phyloP scores from a whole-genome alignment of 1,140 invertebrate species.

The Drosophila bipectinata region DNA sequence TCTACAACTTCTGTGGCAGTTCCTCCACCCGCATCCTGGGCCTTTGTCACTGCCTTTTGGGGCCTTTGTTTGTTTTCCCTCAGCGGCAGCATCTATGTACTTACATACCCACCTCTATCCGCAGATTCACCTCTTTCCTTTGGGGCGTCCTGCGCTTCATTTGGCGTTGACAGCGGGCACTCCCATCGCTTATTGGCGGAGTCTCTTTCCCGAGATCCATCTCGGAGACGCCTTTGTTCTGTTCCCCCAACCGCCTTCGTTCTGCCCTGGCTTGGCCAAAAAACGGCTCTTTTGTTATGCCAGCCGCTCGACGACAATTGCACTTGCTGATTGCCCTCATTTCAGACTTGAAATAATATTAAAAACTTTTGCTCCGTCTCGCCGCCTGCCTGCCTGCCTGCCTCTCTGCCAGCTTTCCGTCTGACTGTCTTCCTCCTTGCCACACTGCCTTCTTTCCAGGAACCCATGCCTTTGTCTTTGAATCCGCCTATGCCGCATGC shows the following conservation, averaged over 20 bases:
- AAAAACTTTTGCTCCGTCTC: constrained; percentile 74
- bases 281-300: constrained; percentile 73
- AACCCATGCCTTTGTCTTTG: constrained; percentile 32
- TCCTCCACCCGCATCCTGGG: constrained; percentile 12
- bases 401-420: constrained; percentile 13
- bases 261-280: constrained; percentile 33
- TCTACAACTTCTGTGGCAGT: constrained; percentile 35
- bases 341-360: constrained; percentile 82
- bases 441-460: constrained; percentile 36
- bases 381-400: constrained; percentile 9
- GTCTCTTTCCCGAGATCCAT: constrained; percentile 34
- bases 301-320: constrained; percentile 78
- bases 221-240: constrained; percentile 48
- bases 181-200: constrained; percentile 38
- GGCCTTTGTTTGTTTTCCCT: constrained; percentile 69
- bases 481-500: constrained; percentile 24
- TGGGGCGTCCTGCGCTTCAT: constrained; percentile 19
- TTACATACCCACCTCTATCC: constrained; percentile 28
- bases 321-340: constrained; percentile 79
- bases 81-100: constrained; percentile 25
- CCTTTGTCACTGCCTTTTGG: constrained; percentile 58
- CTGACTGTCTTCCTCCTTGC: constrained; percentile 15
- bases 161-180: constrained; percentile 30
- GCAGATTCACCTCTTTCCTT: constrained; percentile 13
- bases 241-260: constrained; percentile 15